Conservation (phyloP, 2,888 invertebrate species). For the Nasonia oneida region DNA sequence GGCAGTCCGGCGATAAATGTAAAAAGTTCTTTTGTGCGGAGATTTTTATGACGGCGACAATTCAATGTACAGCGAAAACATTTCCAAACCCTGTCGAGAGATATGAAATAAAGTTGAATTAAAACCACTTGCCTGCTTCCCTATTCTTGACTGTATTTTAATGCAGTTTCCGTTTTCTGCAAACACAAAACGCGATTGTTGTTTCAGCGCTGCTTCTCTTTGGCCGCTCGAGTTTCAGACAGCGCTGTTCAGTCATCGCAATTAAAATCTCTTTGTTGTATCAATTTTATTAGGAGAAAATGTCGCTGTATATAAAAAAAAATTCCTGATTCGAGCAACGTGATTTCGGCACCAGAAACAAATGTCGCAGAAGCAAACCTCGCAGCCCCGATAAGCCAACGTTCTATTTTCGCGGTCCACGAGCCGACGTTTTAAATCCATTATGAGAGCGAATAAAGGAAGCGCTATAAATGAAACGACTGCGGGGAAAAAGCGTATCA, state of each 20-base stretch:
- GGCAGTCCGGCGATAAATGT: no score
- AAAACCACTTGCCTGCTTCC: background rate
- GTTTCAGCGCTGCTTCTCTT: background rate
- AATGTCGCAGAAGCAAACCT: background rate
- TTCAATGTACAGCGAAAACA: background rate
- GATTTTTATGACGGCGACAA: background rate
- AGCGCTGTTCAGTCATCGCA: background rate
- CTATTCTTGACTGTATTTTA: background rate
- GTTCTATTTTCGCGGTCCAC: background rate
- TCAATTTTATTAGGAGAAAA: background rate
- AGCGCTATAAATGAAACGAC: background rate
- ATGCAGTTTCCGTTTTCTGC: background rate
- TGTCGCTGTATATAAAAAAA: background rate
- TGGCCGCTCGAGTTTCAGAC: background rate
- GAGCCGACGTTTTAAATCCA: background rate
- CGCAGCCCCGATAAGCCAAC: background rate
- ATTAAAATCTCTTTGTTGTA: background rate
- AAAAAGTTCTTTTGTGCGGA: background rate
- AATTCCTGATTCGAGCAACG: background rate
- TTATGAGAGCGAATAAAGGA: background rate
- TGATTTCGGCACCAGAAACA: background rate
- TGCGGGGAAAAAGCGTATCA: background rate
- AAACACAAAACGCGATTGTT: constrained; percentile 3
- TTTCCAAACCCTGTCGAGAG: background rate
- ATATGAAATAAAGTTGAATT: background rate